phyloP scores from a whole-genome alignment of 1,140 invertebrate species.

The Paraescarpia echinospica region DNA sequence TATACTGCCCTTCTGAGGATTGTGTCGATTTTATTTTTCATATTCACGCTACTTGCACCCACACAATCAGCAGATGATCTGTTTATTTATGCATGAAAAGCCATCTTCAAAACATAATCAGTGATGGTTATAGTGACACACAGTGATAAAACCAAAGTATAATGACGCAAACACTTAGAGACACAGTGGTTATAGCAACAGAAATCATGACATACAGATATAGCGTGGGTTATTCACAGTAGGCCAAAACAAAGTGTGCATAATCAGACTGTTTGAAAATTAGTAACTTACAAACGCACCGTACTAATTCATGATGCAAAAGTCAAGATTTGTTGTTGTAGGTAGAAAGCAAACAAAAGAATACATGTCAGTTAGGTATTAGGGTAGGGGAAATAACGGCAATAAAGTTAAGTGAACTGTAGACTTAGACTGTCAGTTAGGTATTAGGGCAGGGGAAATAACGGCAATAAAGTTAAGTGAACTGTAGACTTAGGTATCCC shows the following conservation, averaged over 20 bases:
- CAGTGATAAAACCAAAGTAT: neutral
- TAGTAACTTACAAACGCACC: neutral
- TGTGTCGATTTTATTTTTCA: no score
- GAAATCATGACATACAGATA: neutral
- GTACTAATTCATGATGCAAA: neutral
- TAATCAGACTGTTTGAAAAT: neutral
- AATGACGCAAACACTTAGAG: neutral
- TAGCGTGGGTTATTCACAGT: neutral
- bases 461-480: neutral
- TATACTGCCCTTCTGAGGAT: no score
- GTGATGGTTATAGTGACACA: neutral
- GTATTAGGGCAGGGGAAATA: neutral
- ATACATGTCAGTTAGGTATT: neutral
- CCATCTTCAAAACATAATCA: no score
- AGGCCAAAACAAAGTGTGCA: neutral
- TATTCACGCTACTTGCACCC: no score
- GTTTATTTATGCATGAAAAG: no score
- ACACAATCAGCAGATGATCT: no score
- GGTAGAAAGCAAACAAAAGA: neutral
- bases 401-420: no score
- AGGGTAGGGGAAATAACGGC: no score
- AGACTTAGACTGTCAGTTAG: neutral
- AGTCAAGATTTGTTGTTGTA: neutral
- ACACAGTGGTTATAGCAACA: neutral
- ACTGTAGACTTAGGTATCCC: neutral